These are phyloP conservation scores for Tonatia bakeri DNA, from an alignment of 2,113 vertebrate genomes.

Conservation along the genomic window DNA sequence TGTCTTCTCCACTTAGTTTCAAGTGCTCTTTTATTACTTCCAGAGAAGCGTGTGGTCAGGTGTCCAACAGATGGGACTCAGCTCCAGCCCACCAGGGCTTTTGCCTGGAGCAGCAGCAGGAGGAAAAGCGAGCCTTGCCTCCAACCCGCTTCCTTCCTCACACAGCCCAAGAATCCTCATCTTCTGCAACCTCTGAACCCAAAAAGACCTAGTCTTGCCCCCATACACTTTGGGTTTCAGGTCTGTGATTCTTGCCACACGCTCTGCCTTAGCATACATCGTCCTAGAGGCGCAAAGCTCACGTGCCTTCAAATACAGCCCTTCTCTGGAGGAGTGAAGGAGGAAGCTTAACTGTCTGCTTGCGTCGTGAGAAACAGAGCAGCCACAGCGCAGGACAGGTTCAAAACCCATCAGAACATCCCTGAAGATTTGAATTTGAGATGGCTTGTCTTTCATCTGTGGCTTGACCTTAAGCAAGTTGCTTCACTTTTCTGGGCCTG, in stretches of 20 bases:
- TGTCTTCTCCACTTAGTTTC: background rate
- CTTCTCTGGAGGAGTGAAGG: background rate
- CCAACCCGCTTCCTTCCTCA: background rate
- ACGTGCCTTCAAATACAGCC: background rate
- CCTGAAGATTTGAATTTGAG: background rate
- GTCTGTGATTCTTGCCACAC: background rate
- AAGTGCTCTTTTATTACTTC: conserved; percentile 7
- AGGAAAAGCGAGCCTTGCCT: background rate
- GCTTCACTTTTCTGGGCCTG: background rate
- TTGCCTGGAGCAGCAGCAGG: background rate
- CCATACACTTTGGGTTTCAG: background rate
- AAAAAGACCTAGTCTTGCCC: background rate
- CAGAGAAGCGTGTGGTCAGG: conserved; percentile 7
- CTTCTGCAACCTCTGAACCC: background rate
- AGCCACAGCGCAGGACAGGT: too few species aligned
- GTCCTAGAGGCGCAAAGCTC: background rate
- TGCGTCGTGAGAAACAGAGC: background rate
- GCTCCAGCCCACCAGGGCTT: background rate
- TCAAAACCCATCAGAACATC: background rate
- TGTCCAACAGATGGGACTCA: background rate
- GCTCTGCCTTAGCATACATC: background rate
- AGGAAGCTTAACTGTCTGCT: background rate
- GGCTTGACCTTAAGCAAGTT: background rate
- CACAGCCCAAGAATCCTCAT: background rate
- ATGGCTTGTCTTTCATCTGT: background rate